phyloP scores from a whole-genome alignment of 2,797 vertebrate genomes.

The Molossus molossus region DNA sequence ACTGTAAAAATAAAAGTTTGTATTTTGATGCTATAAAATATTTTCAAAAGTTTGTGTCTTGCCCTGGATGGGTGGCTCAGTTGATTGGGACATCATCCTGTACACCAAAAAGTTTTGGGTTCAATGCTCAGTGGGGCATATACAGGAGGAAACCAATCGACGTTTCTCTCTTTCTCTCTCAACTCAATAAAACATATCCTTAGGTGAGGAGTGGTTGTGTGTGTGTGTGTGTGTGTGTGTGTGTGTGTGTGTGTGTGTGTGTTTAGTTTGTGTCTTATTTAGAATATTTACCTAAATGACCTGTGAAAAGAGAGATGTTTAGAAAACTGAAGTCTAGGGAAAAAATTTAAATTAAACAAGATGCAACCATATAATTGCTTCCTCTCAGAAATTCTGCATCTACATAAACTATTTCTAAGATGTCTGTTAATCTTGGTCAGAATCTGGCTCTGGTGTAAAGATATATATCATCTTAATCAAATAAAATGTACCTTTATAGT shows the following conservation, averaged over 20 bases:
- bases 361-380: neutral
- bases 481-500: conserved; percentile 62
- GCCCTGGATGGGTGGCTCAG: neutral
- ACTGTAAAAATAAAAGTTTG: neutral
- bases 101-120: too few relatives aligned
- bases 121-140: too few relatives aligned
- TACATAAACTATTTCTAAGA: neutral
- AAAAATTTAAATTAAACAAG: conserved; percentile 40
- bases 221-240: too few relatives aligned
- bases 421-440: neutral
- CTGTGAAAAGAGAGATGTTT: neutral
- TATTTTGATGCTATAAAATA: neutral
- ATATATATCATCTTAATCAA: conserved; percentile 68
- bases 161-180: neutral
- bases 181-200: neutral
- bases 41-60: neutral
- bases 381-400: conserved; percentile 36
- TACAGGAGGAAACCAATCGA: neutral
- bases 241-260: too few relatives aligned
- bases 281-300: neutral
- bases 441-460: conserved; percentile 45
- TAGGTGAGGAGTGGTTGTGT: too few relatives aligned
- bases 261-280: neutral
- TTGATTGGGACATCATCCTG: too few relatives aligned
- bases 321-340: neutral